A percentile compares a stretch with the other conserved stretches of the same genome.
phyloP scores from a whole-genome alignment of 2,797 vertebrate genomes.

The Syngnathus rostellatus region DNA sequence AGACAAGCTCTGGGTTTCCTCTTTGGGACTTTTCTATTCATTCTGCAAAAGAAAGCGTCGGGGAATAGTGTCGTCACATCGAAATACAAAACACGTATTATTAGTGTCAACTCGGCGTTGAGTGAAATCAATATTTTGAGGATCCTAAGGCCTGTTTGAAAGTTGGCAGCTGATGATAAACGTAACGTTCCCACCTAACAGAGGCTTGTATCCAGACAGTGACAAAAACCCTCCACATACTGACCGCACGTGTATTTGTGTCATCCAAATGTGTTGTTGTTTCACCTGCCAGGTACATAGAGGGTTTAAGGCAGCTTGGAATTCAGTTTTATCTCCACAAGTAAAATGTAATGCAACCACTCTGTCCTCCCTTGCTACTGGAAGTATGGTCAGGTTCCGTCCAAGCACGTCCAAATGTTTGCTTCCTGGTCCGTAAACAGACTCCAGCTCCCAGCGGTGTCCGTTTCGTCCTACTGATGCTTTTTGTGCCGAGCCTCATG shows the following conservation, averaged over 20 bases:
- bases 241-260: slow-evolving; percentile 16
- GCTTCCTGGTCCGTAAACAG: slow-evolving; percentile 51
- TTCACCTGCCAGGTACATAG: slow-evolving; percentile 61
- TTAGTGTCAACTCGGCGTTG: slow-evolving; percentile 31
- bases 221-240: slow-evolving; percentile 72
- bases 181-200: slow-evolving; percentile 50
- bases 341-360: slow-evolving; percentile 46
- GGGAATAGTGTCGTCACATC: slow-evolving; percentile 42
- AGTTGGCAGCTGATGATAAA: slow-evolving; percentile 70
- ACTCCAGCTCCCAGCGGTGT: slow-evolving; percentile 44
- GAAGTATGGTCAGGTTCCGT: slow-evolving; percentile 50
- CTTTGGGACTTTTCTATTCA: slow-evolving; percentile 11
- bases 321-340: slow-evolving; percentile 46
- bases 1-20: slow-evolving; percentile 24
- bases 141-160: slow-evolving; percentile 70
- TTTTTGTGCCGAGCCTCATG: slow-evolving; percentile 57
- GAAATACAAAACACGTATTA: slow-evolving; percentile 55
- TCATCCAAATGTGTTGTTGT: slow-evolving; percentile 11
- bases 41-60: slow-evolving; percentile 20
- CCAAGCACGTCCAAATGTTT: slow-evolving; percentile 47
- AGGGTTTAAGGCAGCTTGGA: slow-evolving; percentile 95
- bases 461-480: slow-evolving; percentile 41
- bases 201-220: slow-evolving; percentile 58
- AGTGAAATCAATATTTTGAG: slow-evolving; percentile 53
- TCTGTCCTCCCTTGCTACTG: slow-evolving; percentile 55